Conservation (phyloP, 2,888 invertebrate genomes). For the Synanthedon tipuliformis region DNA sequence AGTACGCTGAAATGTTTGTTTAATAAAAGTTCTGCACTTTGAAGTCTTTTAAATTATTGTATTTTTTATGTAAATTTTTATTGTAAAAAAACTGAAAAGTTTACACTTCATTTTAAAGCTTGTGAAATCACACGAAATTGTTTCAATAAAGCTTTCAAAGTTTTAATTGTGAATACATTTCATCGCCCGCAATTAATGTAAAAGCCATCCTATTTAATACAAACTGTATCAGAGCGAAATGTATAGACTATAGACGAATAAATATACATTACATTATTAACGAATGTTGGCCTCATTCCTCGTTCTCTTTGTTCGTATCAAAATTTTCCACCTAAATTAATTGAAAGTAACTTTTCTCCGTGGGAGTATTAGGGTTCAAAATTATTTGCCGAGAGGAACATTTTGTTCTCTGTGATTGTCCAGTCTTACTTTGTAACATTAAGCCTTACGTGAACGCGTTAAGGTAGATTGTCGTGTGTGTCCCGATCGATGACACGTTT, state of each 20-base stretch:
- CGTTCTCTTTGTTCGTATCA: slow-evolving; percentile 68
- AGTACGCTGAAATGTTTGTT: no score
- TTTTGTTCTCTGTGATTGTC: slow-evolving; percentile 46
- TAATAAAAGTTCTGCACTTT: no score
- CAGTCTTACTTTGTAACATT: slow-evolving; percentile 17
- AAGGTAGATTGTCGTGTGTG: slow-evolving; percentile 33
- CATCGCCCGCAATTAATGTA: slow-evolving; percentile 1
- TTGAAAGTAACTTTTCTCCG: slow-evolving; percentile 55
- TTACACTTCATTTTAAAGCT: no score
- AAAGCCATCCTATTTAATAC: neutral
- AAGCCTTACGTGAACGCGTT: slow-evolving; percentile 23
- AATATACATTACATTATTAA: slow-evolving; percentile 70
- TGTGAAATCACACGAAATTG: no score
- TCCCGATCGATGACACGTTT: slow-evolving; percentile 44
- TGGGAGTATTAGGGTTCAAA: slow-evolving; percentile 54
- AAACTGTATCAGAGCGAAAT: slow-evolving; percentile 12
- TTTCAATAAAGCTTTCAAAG: no score
- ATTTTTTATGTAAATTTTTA: no score
- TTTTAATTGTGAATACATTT: neutral
- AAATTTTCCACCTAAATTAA: slow-evolving; percentile 47
- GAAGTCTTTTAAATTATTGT: no score
- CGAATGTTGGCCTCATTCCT: slow-evolving; percentile 68
- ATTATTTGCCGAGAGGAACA: slow-evolving; percentile 45
- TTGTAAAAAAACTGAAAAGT: no score
- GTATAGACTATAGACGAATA: slow-evolving; percentile 55